phyloP scores from a whole-genome alignment of 1,140 invertebrate species.

The Holcopasites calliopsidis region DNA sequence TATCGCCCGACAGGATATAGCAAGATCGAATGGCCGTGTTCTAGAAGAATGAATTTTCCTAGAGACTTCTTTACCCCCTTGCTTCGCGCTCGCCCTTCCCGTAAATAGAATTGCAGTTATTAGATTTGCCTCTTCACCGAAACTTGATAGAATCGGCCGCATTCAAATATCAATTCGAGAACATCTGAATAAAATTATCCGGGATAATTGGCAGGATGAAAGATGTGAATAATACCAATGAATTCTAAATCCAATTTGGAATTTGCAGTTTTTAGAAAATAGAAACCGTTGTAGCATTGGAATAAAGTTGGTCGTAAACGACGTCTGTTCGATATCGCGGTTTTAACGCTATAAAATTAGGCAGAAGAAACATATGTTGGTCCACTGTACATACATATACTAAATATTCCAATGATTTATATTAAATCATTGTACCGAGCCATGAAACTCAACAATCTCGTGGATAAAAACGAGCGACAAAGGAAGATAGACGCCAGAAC shows the following conservation, averaged over 20 bases:
- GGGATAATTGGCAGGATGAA: background rate
- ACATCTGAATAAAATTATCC: background rate
- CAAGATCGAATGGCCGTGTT: constrained; percentile 30
- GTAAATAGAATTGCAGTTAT: constrained; percentile 60
- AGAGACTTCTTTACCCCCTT: constrained; percentile 15
- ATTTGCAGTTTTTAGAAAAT: background rate
- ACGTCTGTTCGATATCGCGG: too few relatives aligned
- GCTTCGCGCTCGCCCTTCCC: background rate
- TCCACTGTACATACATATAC: too few relatives aligned
- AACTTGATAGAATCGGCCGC: constrained; percentile 16
- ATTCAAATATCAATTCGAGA: background rate
- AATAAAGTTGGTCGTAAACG: background rate
- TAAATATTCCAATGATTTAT: too few relatives aligned
- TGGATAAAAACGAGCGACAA: too few relatives aligned
- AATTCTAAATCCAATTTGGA: background rate
- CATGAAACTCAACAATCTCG: too few relatives aligned
- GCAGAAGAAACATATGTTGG: too few relatives aligned
- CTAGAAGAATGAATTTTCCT: constrained; percentile 52
- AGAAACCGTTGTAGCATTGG: background rate
- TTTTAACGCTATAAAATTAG: too few relatives aligned
- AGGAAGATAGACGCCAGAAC: too few relatives aligned
- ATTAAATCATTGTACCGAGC: too few relatives aligned
- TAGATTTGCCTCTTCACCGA: constrained; percentile 60
- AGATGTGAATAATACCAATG: background rate
- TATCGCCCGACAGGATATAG: constrained; percentile 46